A percentile compares a stretch with the other conserved stretches of the same genome.
These are phyloP conservation scores for Agraylea sexmaculata DNA, from an alignment of 1,140 invertebrate genomes.

Conservation along the genomic window DNA sequence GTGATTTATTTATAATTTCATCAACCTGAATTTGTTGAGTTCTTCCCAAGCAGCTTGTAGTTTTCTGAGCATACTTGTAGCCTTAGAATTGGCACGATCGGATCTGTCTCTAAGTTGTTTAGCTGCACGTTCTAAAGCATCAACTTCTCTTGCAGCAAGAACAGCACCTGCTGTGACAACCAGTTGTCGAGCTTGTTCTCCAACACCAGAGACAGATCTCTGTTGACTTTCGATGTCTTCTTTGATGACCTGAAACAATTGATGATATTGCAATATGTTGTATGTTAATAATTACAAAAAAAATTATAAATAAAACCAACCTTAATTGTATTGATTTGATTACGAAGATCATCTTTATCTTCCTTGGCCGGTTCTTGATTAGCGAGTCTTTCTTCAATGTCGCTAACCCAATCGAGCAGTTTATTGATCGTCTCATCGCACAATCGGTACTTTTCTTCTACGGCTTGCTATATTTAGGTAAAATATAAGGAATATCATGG, in stretches of 20 bases:
- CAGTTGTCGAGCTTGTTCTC: slow-evolving; percentile 86
- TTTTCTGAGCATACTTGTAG: slow-evolving; percentile 63
- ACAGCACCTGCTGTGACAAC: slow-evolving; percentile 82
- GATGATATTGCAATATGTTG: slow-evolving; percentile 1
- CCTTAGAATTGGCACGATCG: slow-evolving; percentile 66
- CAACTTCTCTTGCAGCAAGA: slow-evolving; percentile 73
- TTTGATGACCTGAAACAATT: slow-evolving; percentile 62
- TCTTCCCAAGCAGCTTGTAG: slow-evolving; percentile 75
- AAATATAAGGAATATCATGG: slow-evolving; percentile 28
- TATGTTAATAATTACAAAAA: slow-evolving; percentile 4
- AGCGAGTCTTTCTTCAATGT: slow-evolving; percentile 77
- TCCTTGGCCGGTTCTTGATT: slow-evolving; percentile 81
- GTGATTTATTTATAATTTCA: slow-evolving; percentile 14
- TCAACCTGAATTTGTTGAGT: slow-evolving; percentile 69
- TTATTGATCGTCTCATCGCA: slow-evolving; percentile 76
- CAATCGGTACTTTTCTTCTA: slow-evolving; percentile 85
- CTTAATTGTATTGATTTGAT: slow-evolving; percentile 82
- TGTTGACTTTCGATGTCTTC: slow-evolving; percentile 82
- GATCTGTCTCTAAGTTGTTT: slow-evolving; percentile 73
- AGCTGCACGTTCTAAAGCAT: slow-evolving; percentile 74
- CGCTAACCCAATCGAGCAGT: slow-evolving; percentile 76
- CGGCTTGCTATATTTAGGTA: slow-evolving; percentile 63
- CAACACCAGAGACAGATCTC: slow-evolving; percentile 70
- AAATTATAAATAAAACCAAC: slow-evolving; percentile 33
- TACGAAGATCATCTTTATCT: slow-evolving; percentile 73